These are phyloP conservation scores for Lophotis ruficrista DNA, from an alignment of 2,113 vertebrate genomes.

Conservation along the genomic window DNA sequence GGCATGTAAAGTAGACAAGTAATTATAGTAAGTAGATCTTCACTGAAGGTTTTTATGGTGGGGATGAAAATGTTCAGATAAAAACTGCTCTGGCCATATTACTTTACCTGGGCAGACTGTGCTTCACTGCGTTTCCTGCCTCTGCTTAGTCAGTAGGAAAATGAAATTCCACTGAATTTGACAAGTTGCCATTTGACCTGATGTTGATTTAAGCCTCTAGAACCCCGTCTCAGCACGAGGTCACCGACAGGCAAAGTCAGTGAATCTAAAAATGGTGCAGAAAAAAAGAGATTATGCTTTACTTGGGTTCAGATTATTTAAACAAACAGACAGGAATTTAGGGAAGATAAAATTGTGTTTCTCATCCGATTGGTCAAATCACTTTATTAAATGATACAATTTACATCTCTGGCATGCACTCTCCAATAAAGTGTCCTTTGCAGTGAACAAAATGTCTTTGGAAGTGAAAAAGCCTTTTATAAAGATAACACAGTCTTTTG, in stretches of 20 bases:
- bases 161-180: slow-evolving; percentile 23
- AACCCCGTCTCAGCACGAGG: slow-evolving; percentile 1
- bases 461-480: slow-evolving; percentile 35
- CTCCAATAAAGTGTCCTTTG: slow-evolving; percentile 52
- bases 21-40: background rate
- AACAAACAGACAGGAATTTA: slow-evolving; percentile 44
- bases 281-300: slow-evolving; percentile 38
- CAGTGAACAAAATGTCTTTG: slow-evolving; percentile 41
- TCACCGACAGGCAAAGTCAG: slow-evolving; percentile 42
- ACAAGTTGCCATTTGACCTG: slow-evolving; percentile 16
- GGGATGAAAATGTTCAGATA: background rate
- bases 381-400: slow-evolving; percentile 73
- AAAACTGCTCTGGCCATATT: background rate
- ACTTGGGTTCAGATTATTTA: slow-evolving; percentile 50
- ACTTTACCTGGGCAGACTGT: background rate
- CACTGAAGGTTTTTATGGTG: background rate
- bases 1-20: background rate
- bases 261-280: slow-evolving; percentile 30
- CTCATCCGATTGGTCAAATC: slow-evolving; percentile 52
- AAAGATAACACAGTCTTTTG: slow-evolving; percentile 24
- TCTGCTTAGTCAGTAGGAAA: slow-evolving; percentile 15
- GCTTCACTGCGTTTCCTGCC: background rate
- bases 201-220: slow-evolving; percentile 41
- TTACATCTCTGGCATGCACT: slow-evolving; percentile 47
- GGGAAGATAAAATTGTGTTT: slow-evolving; percentile 50